Evolutionary conservation across 2,888 invertebrate genomes (phyloP).

Genomic region (Tachina lurida): DNA sequence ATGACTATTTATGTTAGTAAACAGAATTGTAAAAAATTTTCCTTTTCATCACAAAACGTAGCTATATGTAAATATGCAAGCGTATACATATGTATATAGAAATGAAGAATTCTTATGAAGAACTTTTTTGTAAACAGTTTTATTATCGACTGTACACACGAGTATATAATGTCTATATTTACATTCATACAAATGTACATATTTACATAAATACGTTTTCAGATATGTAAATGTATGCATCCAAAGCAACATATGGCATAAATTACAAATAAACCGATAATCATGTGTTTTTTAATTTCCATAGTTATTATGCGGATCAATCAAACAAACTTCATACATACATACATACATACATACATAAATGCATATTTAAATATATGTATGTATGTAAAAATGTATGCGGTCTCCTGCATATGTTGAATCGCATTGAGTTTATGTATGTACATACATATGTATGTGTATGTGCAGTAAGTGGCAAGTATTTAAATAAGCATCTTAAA

Average conservation of each 20-base stretch:
- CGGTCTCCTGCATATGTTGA: background rate
- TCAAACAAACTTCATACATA: conserved; percentile 20
- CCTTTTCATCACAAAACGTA: no score
- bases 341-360: background rate
- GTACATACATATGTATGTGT: background rate
- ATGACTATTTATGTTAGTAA: no score
- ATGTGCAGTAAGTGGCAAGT: conserved; percentile 53
- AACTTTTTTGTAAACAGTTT: no score
- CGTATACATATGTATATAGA: no score
- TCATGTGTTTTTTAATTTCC: conserved; percentile 55
- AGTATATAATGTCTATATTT: background rate
- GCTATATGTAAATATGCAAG: no score
- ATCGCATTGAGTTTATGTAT: background rate
- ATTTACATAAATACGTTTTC: background rate
- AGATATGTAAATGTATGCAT: background rate
- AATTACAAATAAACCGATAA: conserved; percentile 71
- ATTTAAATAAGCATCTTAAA: conserved; percentile 64
- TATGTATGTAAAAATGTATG: background rate
- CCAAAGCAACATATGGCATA: conserved; percentile 67
- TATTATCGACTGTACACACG: no score
- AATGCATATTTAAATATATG: background rate
- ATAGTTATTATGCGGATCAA: conserved; percentile 51
- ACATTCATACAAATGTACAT: background rate
- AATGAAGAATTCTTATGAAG: no score
- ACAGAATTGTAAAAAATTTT: no score